Evolutionary conservation across 2,888 invertebrate species (phyloP), one percentile per base, ranked within the genome.

Genomic region (Sicus ferrugineus): DNA sequence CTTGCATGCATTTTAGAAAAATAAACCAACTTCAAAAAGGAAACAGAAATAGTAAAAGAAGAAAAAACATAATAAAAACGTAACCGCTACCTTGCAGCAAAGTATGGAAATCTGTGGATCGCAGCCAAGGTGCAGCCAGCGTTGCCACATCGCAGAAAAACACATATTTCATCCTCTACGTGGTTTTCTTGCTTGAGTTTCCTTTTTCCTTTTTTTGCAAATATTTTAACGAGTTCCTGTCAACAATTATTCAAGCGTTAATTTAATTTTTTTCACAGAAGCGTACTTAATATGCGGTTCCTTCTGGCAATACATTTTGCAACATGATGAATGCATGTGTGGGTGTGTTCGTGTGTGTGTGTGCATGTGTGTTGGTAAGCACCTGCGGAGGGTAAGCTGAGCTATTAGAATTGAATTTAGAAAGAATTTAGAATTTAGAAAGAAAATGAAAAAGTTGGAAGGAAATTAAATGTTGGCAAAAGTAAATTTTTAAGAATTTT

Each of bases 151-250:
- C 16, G 61, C 16, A n/a, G 23, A 42, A 61, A 21, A 61, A 61
- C 26, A 26, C 54, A 50, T 9, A 19, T 38, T 34, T 59, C 9
- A 14, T 30, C 31, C 30, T 6, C 14, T 16, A 9, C n/a, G 28
- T 46, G 21, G 48, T n/a, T 63, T 63, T 9, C 63, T 63, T 63
- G 46, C n/a, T 63, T 14, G 21, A 26, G n/a, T 50, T 28, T 30
- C 19, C 11, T 62, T 28, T 54, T 14, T 56, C 46, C 23, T 67
- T 5, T 48, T 48, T 28, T 42, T 56, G 48, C 42, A 54, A 56
- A 70, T 63, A 16, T 65, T 68, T 70, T 65, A 70, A 68, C 68
- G 61, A 70, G 70, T 68, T 68, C 68, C 68, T 70, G 65, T 68
- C 65, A 61, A 70, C 70, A 68, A 69, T 68, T 68, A 68, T 61